Conservation (phyloP, 2,888 invertebrate species). For the Noctua comes region DNA sequence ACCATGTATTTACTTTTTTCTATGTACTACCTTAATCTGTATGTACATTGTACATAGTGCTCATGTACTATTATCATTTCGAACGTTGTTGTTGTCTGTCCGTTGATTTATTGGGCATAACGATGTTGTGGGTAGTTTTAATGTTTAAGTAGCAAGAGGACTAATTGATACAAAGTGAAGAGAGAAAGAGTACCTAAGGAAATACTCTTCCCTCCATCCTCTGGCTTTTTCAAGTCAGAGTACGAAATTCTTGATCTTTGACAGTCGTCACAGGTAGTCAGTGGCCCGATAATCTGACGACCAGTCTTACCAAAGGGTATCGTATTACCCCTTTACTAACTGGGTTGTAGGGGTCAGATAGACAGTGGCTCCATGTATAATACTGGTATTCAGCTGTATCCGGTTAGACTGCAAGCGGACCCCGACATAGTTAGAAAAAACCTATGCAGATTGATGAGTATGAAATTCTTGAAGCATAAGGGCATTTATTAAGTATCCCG, state of each 20-base stretch:
- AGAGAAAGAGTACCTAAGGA: neutral
- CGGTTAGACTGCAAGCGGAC: neutral
- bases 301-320: neutral
- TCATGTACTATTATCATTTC: constrained; percentile 67
- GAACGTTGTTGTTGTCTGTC: constrained; percentile 65
- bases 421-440: neutral
- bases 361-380: neutral
- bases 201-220: neutral
- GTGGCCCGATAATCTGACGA: neutral
- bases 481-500: neutral
- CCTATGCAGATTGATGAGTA: neutral
- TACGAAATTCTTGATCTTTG: neutral
- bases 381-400: too few species aligned
- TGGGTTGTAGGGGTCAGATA: neutral
- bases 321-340: neutral
- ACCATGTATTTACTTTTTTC: constrained; percentile 90
- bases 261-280: neutral
- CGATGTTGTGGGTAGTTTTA: constrained; percentile 41
- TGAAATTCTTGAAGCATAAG: neutral
- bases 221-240: neutral
- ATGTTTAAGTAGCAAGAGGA: neutral
- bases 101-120: constrained; percentile 65
- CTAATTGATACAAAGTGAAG: neutral
- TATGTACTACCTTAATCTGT: constrained; percentile 83
- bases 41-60: constrained; percentile 71